These are phyloP conservation scores for Erythrolamprus reginae DNA, from an alignment of 2,113 vertebrate species.

Conservation along the genomic window DNA sequence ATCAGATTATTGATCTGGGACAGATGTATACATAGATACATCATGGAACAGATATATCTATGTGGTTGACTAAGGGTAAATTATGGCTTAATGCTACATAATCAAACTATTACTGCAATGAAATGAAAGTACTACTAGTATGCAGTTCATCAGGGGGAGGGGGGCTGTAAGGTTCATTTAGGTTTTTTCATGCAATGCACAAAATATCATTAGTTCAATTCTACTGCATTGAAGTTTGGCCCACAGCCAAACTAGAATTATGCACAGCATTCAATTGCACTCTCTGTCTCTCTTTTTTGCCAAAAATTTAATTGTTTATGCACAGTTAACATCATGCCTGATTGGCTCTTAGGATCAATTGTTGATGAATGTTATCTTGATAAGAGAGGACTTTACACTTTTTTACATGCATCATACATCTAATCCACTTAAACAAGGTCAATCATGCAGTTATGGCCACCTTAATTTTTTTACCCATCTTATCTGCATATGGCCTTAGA, in stretches of 20 bases:
- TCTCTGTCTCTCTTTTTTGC: background rate
- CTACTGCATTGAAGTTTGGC: background rate
- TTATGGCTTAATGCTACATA: background rate
- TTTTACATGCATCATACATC: background rate
- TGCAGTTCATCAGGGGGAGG: background rate
- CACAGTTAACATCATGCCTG: background rate
- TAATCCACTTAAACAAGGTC: background rate
- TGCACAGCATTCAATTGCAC: background rate
- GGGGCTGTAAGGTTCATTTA: background rate
- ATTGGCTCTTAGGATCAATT: background rate
- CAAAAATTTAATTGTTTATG: background rate
- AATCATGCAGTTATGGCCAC: background rate
- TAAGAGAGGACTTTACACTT: background rate
- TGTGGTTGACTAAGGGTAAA: background rate
- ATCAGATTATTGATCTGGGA: background rate
- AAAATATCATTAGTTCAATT: background rate
- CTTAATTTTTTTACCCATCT: background rate
- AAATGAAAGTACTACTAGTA: background rate
- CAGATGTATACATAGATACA: too few relatives aligned
- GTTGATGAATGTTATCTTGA: background rate
- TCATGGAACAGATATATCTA: background rate
- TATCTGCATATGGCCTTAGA: background rate
- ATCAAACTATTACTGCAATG: background rate
- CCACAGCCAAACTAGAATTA: background rate
- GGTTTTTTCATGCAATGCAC: background rate